These are phyloP conservation scores for Heliconius charithonia DNA, from an alignment of 2,888 invertebrate species.

Conservation along the genomic window DNA sequence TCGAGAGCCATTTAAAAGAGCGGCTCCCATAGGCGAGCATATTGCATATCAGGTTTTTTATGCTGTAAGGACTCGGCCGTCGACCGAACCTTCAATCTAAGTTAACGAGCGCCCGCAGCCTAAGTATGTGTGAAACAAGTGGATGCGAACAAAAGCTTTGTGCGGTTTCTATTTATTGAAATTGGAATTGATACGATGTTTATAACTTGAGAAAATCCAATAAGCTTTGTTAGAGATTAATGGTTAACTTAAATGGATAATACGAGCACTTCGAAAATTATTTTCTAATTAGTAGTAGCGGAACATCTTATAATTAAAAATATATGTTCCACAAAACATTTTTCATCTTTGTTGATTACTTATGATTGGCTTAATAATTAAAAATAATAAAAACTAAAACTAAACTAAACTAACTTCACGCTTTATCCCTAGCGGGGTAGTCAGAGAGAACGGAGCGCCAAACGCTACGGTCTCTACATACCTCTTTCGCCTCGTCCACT, in stretches of 20 bases:
- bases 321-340: not conserved
- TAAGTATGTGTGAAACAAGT: constrained; percentile 80
- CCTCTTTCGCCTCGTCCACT: too few species aligned
- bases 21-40: constrained; percentile 53
- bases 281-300: not conserved
- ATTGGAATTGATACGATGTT: constrained; percentile 51
- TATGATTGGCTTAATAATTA: not conserved
- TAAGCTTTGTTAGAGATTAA: constrained; percentile 11
- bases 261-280: not conserved
- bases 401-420: too few species aligned
- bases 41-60: constrained; percentile 60
- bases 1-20: constrained; percentile 52
- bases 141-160: constrained; percentile 69
- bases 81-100: constrained; percentile 79
- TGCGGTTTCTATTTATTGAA: constrained; percentile 53
- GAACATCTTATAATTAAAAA: not conserved
- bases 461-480: too few species aligned
- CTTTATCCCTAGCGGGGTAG: too few species aligned
- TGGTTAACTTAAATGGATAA: not conserved
- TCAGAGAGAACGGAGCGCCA: too few species aligned
- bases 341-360: not conserved
- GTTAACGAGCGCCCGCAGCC: constrained; percentile 72
- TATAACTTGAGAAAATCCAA: not conserved
- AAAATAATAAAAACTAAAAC: too few species aligned
- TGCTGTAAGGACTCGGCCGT: constrained; percentile 65